Base-by-base conservation (phyloP, 1,140 invertebrate genomes). In the Euwallacea similis region DNA sequence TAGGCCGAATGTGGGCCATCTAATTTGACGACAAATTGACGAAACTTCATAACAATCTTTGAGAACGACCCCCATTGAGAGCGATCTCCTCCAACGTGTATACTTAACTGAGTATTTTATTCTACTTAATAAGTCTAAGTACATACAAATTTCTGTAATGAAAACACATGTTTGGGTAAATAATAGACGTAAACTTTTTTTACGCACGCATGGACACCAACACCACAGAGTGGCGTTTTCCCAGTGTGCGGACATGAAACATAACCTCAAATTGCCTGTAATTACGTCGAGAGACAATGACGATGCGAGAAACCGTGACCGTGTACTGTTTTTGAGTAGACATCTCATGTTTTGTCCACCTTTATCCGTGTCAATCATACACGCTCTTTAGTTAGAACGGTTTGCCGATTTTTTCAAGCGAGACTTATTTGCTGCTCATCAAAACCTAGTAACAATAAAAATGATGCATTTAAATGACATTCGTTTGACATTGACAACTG, bases 181-280 rank as follows among this genome's bases (percentile, higher is more conserved):
- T 66, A 59, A 66, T 66, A 66, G 53, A 66, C 42, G 53, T 46
- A 59, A 56, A 65, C 15, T 42, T 66, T 66, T 56, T 66, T 66
- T 16, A 66, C 65, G 65, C 65, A 66, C 65, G 65, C 65, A 66
- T 46, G 55, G 43, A 15, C 16, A 53, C 65, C 21, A 56, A 66
- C 65, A 66, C 65, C 55, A 58, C 65, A 44, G 53, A 66, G 54
- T 59, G 54, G 43, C 43, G 42, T 56, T 66, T 66, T 66, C 65
- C 65, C 65, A 66, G 65, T 58, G 42, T 13, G 42, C 11, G 42
- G 54, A 56, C 54, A 56, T 56, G 54, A 56, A 56, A 56, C 54
- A 58, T 66, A 66, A 66, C 65, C 65, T 66, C 65, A 66, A 66
- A 66, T 66, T 66, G 59, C 16, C 41, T 54, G 66, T 67, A 67